Evolutionary conservation across 2,888 invertebrate genomes (phyloP).

Genomic region (Microctonus aethiopoides): DNA sequence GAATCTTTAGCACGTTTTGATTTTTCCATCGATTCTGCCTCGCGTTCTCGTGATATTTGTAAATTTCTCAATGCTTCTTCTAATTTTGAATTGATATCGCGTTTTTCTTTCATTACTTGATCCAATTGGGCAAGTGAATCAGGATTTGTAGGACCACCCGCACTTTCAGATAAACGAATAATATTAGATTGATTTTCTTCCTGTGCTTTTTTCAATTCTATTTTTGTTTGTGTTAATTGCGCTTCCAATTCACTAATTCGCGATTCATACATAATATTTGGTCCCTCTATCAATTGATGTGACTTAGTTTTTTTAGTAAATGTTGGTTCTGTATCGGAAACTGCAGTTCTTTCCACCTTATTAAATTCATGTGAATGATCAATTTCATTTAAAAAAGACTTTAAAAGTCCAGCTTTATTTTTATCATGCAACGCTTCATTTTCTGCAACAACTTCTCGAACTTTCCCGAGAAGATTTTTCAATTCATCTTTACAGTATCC

Average conservation of each 20-base stretch:
- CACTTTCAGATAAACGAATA: conserved; percentile 59
- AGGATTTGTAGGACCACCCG: conserved; percentile 35
- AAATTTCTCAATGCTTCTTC: conserved; percentile 77
- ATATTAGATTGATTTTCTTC: conserved; percentile 72
- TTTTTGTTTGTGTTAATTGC: conserved; percentile 80
- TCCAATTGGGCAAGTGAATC: conserved; percentile 52
- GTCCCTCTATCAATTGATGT: conserved; percentile 73
- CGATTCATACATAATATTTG: conserved; percentile 85
- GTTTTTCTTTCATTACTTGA: conserved; percentile 54
- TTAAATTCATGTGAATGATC: conserved; percentile 48
- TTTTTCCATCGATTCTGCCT: conserved; percentile 73
- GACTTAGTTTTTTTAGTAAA: conserved; percentile 63
- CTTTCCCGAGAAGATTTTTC: conserved; percentile 80
- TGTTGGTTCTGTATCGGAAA: conserved; percentile 48
- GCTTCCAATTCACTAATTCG: conserved; percentile 87
- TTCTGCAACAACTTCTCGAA: conserved; percentile 85
- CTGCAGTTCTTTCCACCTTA: conserved; percentile 21
- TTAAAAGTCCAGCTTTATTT: conserved; percentile 77
- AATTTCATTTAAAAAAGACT: conserved; percentile 71
- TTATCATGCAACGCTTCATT: conserved; percentile 84
- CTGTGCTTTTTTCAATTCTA: conserved; percentile 80
- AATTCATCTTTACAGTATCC: conserved; percentile 85
- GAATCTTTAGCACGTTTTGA: conserved; percentile 77
- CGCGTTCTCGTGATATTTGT: conserved; percentile 74
- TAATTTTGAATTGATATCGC: conserved; percentile 63